Base-by-base conservation (phyloP, 2,888 invertebrate species). In the Drosophila affinis region DNA sequence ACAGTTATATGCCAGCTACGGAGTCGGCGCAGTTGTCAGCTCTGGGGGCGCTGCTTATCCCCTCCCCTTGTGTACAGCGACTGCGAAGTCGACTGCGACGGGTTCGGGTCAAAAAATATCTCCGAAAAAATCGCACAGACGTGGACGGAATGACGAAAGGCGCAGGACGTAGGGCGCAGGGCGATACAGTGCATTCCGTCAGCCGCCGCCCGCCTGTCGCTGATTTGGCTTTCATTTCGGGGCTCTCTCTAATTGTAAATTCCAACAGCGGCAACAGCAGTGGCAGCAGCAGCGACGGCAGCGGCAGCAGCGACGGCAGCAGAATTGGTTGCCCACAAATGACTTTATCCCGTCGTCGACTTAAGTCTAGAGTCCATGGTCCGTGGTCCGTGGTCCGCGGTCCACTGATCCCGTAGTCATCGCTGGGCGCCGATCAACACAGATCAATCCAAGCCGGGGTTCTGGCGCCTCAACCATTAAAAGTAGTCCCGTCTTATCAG, bases 241-340 rank as follows among this genome's bases (percentile, higher is more conserved):
- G 32, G 49, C 14, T 9, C 60, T 59, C 67, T 76, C 77, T 77
- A 79, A 82, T 79, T 81, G 79, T 81, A 58, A 79, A 79, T 81
- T 81, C 82, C 79, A 72, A 58, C 72, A 76, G 51, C 47, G 21
- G 52, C 54, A 44, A 51, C 39, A 39, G 39, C n/a, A n/a, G 46
- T 47, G 46, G 58, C 44, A 46, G 62, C 76, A 69, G 65, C 75
- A 75, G 51, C 62, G 46, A 58, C 75, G 62, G 45, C 57, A 45
- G n/a, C 57, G 29, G 67, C 14, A 47, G 39, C 65, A 51, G 57
- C 60, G 44, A 46, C 61, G 56, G 46, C 56, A 32, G 24, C 48
- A 27, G 27, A n/a, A 9, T n/a, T 27, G 27, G 45, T 29, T 17
- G 58, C 24, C 49, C 21, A 34, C 39, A 49, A 58, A 48, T 58